Conservation (phyloP, 2,113 vertebrate species). For the Salvelinus fontinalis region DNA sequence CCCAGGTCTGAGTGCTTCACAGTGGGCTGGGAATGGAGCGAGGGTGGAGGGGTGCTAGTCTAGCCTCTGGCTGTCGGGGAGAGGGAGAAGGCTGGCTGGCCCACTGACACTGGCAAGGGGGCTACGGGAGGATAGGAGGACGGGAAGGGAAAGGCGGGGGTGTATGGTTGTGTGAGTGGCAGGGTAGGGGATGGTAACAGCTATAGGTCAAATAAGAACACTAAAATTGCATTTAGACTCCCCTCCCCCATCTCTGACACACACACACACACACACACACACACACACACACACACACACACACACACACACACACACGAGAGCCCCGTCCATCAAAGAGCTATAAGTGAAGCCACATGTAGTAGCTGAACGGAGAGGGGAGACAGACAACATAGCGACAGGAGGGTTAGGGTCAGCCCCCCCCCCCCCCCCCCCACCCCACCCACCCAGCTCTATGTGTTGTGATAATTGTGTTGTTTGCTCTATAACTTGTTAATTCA, state of each 20-base stretch:
- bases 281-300: constrained; percentile 10
- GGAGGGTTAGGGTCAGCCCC: neutral
- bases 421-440: too few relatives aligned
- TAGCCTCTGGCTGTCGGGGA: constrained; percentile 30
- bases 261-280: constrained; percentile 6
- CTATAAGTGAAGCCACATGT: constrained; percentile 44
- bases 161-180: constrained; percentile 8
- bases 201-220: constrained; percentile 33
- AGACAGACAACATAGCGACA: neutral
- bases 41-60: constrained; percentile 16
- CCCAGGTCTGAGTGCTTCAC: constrained; percentile 35
- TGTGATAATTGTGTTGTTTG: too few relatives aligned
- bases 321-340: constrained; percentile 13
- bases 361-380: constrained; percentile 23
- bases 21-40: constrained; percentile 27
- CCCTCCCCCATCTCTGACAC: constrained; percentile 17
- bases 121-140: constrained; percentile 8
- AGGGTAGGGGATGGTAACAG: constrained; percentile 11
- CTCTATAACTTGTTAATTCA: too few relatives aligned
- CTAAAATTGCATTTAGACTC: constrained; percentile 24
- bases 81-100: constrained; percentile 13
- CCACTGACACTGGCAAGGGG: constrained; percentile 27
- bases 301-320: neutral
- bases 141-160: neutral
- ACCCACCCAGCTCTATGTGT: too few relatives aligned